Conservation (phyloP, 2,888 invertebrate genomes). For the Lingula anatina region DNA sequence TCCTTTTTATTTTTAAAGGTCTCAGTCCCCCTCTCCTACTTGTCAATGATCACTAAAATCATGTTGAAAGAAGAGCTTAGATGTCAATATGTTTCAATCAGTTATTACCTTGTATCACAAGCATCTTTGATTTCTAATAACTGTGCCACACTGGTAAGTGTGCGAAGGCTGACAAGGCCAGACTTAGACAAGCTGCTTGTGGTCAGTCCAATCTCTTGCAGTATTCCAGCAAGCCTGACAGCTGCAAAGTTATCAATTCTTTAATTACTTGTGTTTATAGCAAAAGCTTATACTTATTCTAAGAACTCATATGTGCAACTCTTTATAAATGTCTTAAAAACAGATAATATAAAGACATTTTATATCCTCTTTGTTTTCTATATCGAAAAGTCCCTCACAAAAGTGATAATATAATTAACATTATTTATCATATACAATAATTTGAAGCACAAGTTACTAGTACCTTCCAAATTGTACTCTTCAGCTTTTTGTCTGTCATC, state of each 20-base stretch:
- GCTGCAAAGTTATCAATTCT: too few relatives aligned
- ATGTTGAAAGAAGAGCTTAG: too few relatives aligned
- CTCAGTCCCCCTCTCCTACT: too few relatives aligned
- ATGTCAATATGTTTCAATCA: too few relatives aligned
- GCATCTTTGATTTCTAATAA: constrained; percentile 24
- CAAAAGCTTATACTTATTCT: too few relatives aligned
- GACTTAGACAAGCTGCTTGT: constrained; percentile 28
- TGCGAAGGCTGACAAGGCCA: constrained; percentile 24
- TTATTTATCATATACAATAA: neutral
- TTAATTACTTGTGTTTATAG: too few relatives aligned
- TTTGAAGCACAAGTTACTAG: neutral
- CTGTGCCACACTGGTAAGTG: constrained; percentile 24
- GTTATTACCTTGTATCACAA: constrained; percentile 30
- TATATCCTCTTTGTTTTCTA: too few relatives aligned
- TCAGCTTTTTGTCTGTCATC: constrained; percentile 29
- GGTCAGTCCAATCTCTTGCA: constrained; percentile 19
- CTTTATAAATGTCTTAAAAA: too few relatives aligned
- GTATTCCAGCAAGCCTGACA: constrained; percentile 16
- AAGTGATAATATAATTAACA: neutral
- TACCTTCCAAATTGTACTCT: constrained; percentile 34
- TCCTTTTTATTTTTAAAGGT: too few relatives aligned
- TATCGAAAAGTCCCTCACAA: neutral
- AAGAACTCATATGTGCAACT: too few relatives aligned
- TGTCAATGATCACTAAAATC: too few relatives aligned
- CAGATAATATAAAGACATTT: too few relatives aligned